Evolutionary conservation across 53 echinoderm and acorn worm genomes (phyloP).

Genomic region (Patiria pectinifera): DNA sequence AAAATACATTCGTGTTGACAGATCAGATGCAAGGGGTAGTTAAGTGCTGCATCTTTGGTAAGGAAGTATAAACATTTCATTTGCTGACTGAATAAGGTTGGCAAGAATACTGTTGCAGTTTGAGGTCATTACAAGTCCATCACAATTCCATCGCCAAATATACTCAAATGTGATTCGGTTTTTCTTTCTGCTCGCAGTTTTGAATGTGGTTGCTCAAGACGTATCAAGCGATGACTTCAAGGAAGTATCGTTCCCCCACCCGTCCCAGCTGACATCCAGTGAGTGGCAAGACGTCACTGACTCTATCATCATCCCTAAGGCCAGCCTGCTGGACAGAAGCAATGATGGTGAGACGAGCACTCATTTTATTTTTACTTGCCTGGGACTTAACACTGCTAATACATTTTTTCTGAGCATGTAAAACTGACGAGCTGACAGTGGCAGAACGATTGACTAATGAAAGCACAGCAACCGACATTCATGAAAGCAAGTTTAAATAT

Average conservation of each 20-base stretch:
- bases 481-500: too few species aligned
- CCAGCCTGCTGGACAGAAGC: conserved; percentile 71
- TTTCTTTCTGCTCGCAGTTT: conserved; percentile 49
- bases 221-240: conserved; percentile 21
- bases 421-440: too few species aligned
- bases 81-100: background rate
- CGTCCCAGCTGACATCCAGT: conserved; percentile 39
- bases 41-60: background rate
- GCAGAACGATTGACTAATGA: too few species aligned
- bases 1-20: background rate
- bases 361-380: background rate
- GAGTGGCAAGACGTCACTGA: conserved; percentile 73
- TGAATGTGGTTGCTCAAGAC: conserved; percentile 72
- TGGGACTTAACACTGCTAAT: too few species aligned
- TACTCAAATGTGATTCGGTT: background rate
- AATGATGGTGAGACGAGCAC: conserved; percentile 65
- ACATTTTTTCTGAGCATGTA: too few species aligned
- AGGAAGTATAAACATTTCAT: background rate
- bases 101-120: background rate
- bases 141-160: background rate
- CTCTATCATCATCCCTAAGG: conserved; percentile 73
- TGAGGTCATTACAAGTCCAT: too few species aligned
- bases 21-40: background rate
- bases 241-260: conserved; percentile 66
- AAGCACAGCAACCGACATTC: too few species aligned